These are phyloP conservation scores for Lasioglossum albipes DNA, from an alignment of 1,140 invertebrate genomes.

Conservation along the genomic window DNA sequence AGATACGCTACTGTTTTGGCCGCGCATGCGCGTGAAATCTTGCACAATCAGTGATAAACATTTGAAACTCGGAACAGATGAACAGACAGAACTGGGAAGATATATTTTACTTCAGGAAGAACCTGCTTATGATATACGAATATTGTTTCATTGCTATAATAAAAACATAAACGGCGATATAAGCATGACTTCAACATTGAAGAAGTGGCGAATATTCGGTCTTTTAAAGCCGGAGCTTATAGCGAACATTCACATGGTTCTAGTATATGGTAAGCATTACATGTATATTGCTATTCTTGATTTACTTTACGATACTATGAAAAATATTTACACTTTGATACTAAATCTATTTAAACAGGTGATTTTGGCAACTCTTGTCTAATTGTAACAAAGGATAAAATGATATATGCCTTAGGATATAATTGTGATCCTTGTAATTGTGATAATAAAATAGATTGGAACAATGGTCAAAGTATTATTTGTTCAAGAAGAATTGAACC, in stretches of 20 bases:
- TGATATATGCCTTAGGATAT: constrained; percentile 84
- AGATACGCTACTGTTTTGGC: no score
- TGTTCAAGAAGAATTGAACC: constrained; percentile 82
- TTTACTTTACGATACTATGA: background rate
- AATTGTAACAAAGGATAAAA: constrained; percentile 83
- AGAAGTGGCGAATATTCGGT: background rate
- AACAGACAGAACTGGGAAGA: no score
- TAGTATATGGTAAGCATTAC: constrained; percentile 22
- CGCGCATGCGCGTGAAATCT: no score
- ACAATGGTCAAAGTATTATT: constrained; percentile 82
- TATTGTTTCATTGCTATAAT: no score
- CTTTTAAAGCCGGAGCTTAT: background rate
- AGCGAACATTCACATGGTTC: background rate
- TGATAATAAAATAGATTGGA: no score
- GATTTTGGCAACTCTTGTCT: constrained; percentile 85
- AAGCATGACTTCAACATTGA: background rate
- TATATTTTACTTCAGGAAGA: no score
- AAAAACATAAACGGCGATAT: no score
- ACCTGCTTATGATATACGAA: no score
- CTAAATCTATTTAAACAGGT: constrained; percentile 62
- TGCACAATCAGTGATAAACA: no score
- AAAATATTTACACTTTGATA: background rate
- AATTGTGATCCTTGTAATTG: no score
- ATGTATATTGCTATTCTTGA: no score
- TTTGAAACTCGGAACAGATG: no score